phyloP scores from a whole-genome alignment of 2,113 vertebrate genomes.

The Colossoma macropomum region DNA sequence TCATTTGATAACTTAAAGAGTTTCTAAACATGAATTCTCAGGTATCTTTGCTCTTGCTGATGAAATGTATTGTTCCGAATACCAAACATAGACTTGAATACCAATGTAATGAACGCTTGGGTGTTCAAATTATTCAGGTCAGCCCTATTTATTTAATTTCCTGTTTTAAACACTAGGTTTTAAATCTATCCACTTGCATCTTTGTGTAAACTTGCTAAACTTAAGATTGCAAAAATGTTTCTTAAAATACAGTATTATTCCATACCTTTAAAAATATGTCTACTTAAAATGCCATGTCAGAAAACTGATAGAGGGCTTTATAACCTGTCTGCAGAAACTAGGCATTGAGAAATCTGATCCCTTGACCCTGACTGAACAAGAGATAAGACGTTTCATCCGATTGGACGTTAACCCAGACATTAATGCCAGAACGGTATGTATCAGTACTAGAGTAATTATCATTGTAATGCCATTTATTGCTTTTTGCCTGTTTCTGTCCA shows the following conservation, averaged over 20 bases:
- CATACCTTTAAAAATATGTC: not conserved
- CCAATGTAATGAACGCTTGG: too few species aligned
- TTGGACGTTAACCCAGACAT: constrained; percentile 85
- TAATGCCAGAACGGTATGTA: constrained; percentile 76
- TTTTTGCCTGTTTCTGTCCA: not conserved
- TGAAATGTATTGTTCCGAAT: too few species aligned
- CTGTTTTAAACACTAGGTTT: too few species aligned
- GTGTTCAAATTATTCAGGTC: too few species aligned
- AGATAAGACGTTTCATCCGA: constrained; percentile 82
- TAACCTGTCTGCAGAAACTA: constrained; percentile 75
- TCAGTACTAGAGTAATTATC: not conserved
- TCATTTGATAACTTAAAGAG: too few species aligned
- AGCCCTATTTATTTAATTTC: too few species aligned
- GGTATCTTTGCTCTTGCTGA: too few species aligned
- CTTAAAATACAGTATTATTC: not conserved
- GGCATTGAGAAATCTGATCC: constrained; percentile 86
- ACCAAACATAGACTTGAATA: too few species aligned
- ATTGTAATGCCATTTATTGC: not conserved
- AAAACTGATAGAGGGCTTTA: constrained; percentile 17
- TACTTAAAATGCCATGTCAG: not conserved
- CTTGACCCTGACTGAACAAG: constrained; percentile 76
- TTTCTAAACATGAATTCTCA: too few species aligned
- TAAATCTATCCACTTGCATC: not conserved
- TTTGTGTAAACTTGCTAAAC: not conserved
- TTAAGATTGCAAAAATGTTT: not conserved